A percentile compares a stretch with the other conserved stretches of the same genome.
These are phyloP conservation scores for Acanthaster planci DNA, from an alignment of 35 echinoderm and acorn worm species.

Conservation along the genomic window DNA sequence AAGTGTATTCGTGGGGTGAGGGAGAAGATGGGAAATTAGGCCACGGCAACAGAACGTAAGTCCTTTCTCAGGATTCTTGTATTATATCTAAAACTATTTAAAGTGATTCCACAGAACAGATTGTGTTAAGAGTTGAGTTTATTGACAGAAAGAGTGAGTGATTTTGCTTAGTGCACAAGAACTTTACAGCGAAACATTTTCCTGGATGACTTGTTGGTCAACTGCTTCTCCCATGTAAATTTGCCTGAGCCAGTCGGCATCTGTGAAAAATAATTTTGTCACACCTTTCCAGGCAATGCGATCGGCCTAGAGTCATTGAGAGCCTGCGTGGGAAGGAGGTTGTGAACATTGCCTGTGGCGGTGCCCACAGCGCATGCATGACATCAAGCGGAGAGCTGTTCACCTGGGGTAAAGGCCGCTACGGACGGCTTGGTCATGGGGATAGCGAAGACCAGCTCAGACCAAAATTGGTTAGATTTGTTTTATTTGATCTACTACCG, in stretches of 20 bases:
- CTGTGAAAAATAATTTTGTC: neutral
- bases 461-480: constrained; percentile 77
- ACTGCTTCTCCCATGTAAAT: too few relatives aligned
- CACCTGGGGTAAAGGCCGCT: constrained; percentile 96
- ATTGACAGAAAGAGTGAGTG: too few relatives aligned
- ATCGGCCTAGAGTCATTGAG: constrained; percentile 92
- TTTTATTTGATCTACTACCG: too few relatives aligned
- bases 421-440: constrained; percentile 89
- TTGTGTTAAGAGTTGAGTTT: too few relatives aligned
- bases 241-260: too few relatives aligned
- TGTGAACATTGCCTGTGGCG: constrained; percentile 80
- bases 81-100: too few relatives aligned
- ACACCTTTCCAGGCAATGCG: constrained; percentile 68
- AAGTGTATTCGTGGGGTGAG: constrained; percentile 98
- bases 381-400: constrained; percentile 94
- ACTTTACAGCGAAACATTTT: too few relatives aligned
- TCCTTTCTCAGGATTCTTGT: neutral
- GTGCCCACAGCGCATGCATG: constrained; percentile 95
- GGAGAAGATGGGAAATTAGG: constrained; percentile 97
- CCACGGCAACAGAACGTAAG: constrained; percentile 99
- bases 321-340: constrained; percentile 93
- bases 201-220: too few relatives aligned
- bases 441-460: constrained; percentile 94
- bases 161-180: too few relatives aligned
- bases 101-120: too few relatives aligned